These are phyloP conservation scores for Blera fallax DNA, from an alignment of 2,888 invertebrate genomes.

Conservation along the genomic window DNA sequence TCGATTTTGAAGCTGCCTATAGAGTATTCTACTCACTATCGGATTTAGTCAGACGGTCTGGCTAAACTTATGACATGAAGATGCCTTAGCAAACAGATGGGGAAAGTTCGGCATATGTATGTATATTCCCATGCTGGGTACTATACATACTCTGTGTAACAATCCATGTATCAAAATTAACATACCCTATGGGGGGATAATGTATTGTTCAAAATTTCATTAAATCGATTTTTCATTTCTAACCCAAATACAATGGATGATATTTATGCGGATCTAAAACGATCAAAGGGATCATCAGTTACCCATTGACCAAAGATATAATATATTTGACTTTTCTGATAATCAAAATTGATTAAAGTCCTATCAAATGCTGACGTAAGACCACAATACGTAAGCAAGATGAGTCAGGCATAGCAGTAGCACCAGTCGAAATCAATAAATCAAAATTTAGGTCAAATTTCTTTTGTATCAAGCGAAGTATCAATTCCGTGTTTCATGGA, in stretches of 20 bases:
- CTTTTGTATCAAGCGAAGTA: slow-evolving; percentile 27
- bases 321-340: slow-evolving; percentile 10
- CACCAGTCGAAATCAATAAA: slow-evolving; percentile 57
- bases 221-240: slow-evolving; percentile 6
- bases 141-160: too few species aligned
- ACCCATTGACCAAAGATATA: not conserved
- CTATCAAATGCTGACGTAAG: slow-evolving; percentile 34
- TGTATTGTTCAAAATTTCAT: too few species aligned
- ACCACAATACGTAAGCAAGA: slow-evolving; percentile 1
- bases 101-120: too few species aligned
- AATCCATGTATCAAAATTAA: too few species aligned
- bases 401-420: slow-evolving; percentile 1
- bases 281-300: slow-evolving; percentile 15
- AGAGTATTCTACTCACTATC: too few species aligned
- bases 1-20: too few species aligned
- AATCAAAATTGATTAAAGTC: slow-evolving; percentile 58
- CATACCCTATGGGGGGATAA: too few species aligned
- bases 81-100: too few species aligned
- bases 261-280: not conserved
- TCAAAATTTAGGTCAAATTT: slow-evolving; percentile 70
- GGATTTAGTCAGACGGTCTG: too few species aligned
- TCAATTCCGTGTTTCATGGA: too few species aligned
- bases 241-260: not conserved
- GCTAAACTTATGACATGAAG: too few species aligned
- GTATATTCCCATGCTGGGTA: too few species aligned